A percentile compares a stretch with the other conserved stretches of the same genome.
These are phyloP conservation scores for Rhinichthys klamathensis DNA, from an alignment of 2,113 vertebrate genomes.

Conservation along the genomic window DNA sequence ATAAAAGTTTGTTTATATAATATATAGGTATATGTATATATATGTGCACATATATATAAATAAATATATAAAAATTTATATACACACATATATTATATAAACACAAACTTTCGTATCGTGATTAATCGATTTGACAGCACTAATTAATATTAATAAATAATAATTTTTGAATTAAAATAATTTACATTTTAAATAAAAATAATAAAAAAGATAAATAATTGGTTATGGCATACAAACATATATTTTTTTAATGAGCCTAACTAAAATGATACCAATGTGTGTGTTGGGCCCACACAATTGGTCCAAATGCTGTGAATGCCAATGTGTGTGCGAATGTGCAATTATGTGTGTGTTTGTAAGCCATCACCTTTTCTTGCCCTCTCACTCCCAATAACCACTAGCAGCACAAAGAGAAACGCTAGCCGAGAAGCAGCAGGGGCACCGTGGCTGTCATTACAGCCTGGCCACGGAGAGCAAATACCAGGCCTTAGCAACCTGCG, in stretches of 20 bases:
- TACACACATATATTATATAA: no score
- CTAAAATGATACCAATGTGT: neutral
- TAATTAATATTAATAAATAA: no score
- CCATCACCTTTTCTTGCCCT: constrained; percentile 32
- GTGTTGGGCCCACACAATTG: neutral
- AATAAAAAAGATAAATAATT: neutral
- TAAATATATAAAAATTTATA: no score
- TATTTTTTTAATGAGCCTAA: neutral
- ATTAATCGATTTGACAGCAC: no score
- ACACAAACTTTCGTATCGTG: no score
- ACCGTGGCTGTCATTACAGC: constrained; percentile 52
- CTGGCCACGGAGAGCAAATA: constrained; percentile 51
- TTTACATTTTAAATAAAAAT: no score
- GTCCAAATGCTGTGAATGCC: constrained; percentile 13
- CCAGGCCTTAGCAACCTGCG: constrained; percentile 58
- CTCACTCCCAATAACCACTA: constrained; percentile 45
- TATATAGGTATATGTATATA: no score
- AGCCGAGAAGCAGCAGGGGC: constrained; percentile 59
- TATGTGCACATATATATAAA: no score
- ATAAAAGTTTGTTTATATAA: no score
- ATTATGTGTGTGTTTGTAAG: constrained; percentile 45
- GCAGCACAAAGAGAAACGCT: constrained; percentile 45
- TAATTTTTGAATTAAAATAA: no score
- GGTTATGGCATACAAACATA: neutral
- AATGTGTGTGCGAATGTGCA: constrained; percentile 29